phyloP scores from a whole-genome alignment of 2,888 invertebrate species.

The Serripes groenlandicus region DNA sequence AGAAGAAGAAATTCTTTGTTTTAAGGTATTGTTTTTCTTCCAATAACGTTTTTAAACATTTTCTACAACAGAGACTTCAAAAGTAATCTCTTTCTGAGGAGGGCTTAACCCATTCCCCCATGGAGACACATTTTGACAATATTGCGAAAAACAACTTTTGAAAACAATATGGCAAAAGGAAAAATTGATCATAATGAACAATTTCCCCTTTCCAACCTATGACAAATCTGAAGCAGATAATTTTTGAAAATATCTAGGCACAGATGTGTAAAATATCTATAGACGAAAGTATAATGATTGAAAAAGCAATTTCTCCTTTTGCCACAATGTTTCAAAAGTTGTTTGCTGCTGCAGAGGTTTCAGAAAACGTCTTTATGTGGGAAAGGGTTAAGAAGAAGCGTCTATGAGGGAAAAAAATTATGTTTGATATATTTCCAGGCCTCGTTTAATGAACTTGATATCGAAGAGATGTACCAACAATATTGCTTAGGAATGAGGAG shows the following conservation, averaged over 20 bases:
- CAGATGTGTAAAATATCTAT: too few species aligned
- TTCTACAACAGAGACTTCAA: background rate
- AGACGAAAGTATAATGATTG: too few species aligned
- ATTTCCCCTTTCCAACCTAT: too few species aligned
- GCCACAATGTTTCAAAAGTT: too few species aligned
- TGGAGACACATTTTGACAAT: background rate
- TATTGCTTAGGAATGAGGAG: constrained; percentile 92
- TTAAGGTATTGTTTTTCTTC: background rate
- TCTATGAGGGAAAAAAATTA: too few species aligned
- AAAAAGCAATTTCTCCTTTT: too few species aligned
- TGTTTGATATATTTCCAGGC: too few species aligned
- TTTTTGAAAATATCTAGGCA: too few species aligned
- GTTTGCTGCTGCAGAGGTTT: too few species aligned
- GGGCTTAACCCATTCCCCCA: background rate
- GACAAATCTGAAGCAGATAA: too few species aligned
- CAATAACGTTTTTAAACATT: background rate
- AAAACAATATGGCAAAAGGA: background rate
- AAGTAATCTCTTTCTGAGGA: background rate
- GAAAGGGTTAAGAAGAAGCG: too few species aligned
- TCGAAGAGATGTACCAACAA: constrained; percentile 91
- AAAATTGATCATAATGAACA: background rate
- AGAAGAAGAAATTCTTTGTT: background rate
- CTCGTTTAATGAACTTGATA: constrained; percentile 87
- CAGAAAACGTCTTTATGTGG: too few species aligned
- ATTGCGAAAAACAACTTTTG: background rate